Base-by-base conservation (phyloP, 2,797 vertebrate species). In the Agapornis canus region DNA sequence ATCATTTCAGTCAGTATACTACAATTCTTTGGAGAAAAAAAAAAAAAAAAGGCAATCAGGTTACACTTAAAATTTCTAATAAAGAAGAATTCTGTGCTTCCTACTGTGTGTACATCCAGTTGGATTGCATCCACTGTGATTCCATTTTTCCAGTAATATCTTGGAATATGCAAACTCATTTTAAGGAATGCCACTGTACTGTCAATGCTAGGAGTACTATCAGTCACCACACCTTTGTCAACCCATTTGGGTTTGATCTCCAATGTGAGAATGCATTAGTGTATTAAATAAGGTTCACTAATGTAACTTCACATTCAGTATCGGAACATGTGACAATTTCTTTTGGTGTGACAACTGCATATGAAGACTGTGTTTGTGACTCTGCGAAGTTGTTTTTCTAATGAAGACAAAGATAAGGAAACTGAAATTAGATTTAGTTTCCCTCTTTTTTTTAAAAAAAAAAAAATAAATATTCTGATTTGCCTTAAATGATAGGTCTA, bases 51-150 rank as follows among this genome's bases (percentile, higher is more conserved):
- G 21, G 0, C 3, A 32, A 29, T 39, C 13, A 68, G 16, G 31
- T 69, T 37, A 9, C 2, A 47, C 40, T 35, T 40, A 42, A 77
- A 54, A 54, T 64, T 59, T 83, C 26, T 72, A 14, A 18, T 45
- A 60, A 72, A 45, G 8, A 70, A 66, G 66, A 66, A 8, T 2
- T 16, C 14, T 73, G 2, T 64, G 15, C 2, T 56, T 5, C 5
- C 19, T 35, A 31, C 11, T 47, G 1, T 0, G 0, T 48, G 0
- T 86, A 15, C 17, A 37, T 81, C 5, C 4, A 2, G 0, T 32
- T 48, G 27, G 27, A 35, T 39, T 16, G 23, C 4, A 31, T 27
- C 8, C 11, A 52, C 5, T 27, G 31, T 20, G 5, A 29, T 25
- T 57, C 7, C 7, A 5, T 52, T 81, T 68, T 59, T 27, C 25